Percentiles rank a stretch among this genome's conserved stretches.
Evolutionary conservation across 1,140 invertebrate genomes (phyloP).

Genomic region (Phymastichus coffea): DNA sequence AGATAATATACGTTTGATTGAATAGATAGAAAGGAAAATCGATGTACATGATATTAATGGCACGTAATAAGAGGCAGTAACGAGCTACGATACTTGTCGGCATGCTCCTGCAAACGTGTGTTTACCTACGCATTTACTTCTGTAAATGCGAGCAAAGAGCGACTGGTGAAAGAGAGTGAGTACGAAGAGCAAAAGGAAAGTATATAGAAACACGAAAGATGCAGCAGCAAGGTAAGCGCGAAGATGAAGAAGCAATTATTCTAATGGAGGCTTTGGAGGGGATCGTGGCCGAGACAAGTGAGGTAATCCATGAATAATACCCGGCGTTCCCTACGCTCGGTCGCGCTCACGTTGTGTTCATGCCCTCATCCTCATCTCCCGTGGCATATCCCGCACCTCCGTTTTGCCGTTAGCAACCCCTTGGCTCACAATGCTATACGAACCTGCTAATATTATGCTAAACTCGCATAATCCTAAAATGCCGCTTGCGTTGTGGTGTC

Average conservation of each 20-base stretch:
- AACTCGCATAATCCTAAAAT: slow-evolving; percentile 53
- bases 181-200: not conserved
- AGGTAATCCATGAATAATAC: slow-evolving; percentile 57
- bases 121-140: too few relatives aligned
- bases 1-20: not conserved
- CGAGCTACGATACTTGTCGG: not conserved
- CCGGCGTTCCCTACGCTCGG: slow-evolving; percentile 27
- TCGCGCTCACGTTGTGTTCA: not conserved
- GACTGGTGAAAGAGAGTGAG: not conserved
- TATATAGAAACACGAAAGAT: slow-evolving; percentile 30
- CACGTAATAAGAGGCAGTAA: not conserved
- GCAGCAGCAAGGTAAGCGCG: slow-evolving; percentile 41
- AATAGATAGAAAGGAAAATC: not conserved
- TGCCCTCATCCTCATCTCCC: slow-evolving; percentile 15
- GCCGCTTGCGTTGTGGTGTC: slow-evolving; percentile 33
- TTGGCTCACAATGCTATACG: slow-evolving; percentile 30
- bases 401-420: not conserved
- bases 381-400: not conserved
- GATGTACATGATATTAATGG: not conserved
- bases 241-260: slow-evolving; percentile 58
- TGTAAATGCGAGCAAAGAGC: not conserved
- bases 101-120: not conserved
- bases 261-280: slow-evolving; percentile 54
- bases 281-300: slow-evolving; percentile 52
- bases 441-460: slow-evolving; percentile 50